Base-by-base conservation (phyloP, 2,113 vertebrate species). In the Salvelinus alpinus region DNA sequence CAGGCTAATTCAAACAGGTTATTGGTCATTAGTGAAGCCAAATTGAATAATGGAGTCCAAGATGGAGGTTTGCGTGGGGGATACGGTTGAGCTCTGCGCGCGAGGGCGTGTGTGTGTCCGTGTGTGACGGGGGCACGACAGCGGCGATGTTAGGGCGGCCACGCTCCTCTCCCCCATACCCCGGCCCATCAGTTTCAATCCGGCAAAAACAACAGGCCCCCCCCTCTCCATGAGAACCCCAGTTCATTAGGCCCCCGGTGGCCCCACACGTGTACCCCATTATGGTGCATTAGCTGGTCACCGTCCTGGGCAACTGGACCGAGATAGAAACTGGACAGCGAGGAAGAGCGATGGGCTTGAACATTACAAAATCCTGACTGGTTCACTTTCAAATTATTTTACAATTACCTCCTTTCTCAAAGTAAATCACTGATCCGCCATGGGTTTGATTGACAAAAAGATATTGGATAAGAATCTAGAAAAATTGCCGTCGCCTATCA, bases 1-100 rank as follows among this genome's bases (percentile, higher is more conserved):
- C 92, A 93, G 91, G 82, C 85, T 92, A 91, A 94, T 92, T 92
- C 89, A 57, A 68, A 85, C 77, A 76, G 72, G 75, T 79, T 85
- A 89, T 80, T 86, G 86, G 86, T 87, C 88, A 92, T 93, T 92
- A 94, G 88, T 88, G 80, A 71, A 80, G 78, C 88, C 87, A 92
- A 93, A 93, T 93, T 93, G 88, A 93, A 93, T 93, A 94, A 94
- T 92, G 80, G 88, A 91, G 84, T 88, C 71, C 8, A 68, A 78
- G 78, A 77, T 73, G 62, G 70, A 75, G 78, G 74, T 70, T 80
- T 66, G 77, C 3, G 72, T 70, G 76, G 71, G 75, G 72, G 75
- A 7, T 34, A 70, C 71, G 78, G 51, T 51, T 54, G 51, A 54
- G 51, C 51, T 73, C 84, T 78, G 18, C 9, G 38, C 1, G 38